phyloP scores from a whole-genome alignment of 1,140 invertebrate species.

The Drosophila ananassae region DNA sequence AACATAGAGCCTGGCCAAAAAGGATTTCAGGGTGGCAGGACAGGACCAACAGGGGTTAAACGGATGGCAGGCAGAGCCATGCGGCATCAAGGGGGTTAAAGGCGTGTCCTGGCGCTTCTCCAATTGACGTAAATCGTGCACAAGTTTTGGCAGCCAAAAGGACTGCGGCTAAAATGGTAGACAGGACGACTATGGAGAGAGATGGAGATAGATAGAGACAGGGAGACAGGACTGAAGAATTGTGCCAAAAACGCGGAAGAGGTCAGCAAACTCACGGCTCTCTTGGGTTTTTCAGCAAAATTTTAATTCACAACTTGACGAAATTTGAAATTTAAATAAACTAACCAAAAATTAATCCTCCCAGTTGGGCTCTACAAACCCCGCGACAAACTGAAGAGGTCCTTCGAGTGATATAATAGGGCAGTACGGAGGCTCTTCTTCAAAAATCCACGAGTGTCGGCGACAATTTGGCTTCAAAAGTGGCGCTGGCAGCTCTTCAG shows the following conservation, averaged over 20 bases:
- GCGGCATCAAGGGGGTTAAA: constrained; percentile 18
- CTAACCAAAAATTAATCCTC: too few relatives aligned
- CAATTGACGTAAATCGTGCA: constrained; percentile 77
- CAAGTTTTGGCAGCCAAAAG: constrained; percentile 74
- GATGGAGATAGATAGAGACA: neutral
- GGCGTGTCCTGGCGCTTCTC: constrained; percentile 64
- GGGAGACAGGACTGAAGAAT: constrained; percentile 11
- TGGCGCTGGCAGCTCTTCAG: too few relatives aligned
- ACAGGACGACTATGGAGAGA: neutral
- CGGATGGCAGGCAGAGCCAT: neutral
- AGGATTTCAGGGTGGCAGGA: constrained; percentile 8
- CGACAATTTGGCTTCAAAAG: too few relatives aligned
- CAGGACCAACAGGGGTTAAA: neutral
- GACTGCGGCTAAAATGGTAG: constrained; percentile 62
- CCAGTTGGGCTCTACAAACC: too few relatives aligned
- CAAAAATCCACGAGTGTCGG: too few relatives aligned
- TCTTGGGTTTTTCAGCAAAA: neutral
- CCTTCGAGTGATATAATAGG: too few relatives aligned
- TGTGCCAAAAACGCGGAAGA: constrained; percentile 9
- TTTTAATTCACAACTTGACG: too few relatives aligned
- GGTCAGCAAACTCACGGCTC: constrained; percentile 60
- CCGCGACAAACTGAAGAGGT: too few relatives aligned
- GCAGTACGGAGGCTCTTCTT: too few relatives aligned
- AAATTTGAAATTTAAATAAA: neutral
- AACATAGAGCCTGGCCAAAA: constrained; percentile 49